Evolutionary conservation across 2,888 invertebrate genomes (phyloP).

Genomic region (Microplitis deprimator): DNA sequence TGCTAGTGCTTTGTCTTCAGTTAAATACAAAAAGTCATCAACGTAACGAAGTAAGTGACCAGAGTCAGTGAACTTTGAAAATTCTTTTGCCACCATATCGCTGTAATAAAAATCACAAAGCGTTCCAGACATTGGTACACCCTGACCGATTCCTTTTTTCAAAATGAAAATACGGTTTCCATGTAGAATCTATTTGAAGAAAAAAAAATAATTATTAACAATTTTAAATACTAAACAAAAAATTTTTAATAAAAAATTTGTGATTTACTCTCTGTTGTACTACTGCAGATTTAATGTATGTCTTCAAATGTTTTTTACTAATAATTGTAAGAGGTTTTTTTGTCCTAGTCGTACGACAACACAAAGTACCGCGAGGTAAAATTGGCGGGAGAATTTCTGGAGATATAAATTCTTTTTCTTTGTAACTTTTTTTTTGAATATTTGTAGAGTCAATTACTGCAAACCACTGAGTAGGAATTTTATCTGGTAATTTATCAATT

Average conservation of each 20-base stretch:
- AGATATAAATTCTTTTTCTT: neutral
- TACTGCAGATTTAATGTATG: too few species aligned
- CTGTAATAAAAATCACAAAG: constrained; percentile 24
- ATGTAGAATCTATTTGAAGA: neutral
- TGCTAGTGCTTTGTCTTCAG: neutral
- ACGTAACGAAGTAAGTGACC: constrained; percentile 24
- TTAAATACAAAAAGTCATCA: constrained; percentile 28
- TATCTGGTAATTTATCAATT: constrained; percentile 15
- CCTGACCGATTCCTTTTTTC: constrained; percentile 24
- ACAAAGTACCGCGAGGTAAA: neutral
- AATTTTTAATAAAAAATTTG: too few species aligned
- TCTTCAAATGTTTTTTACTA: too few species aligned
- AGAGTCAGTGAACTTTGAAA: neutral
- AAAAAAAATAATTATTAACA: neutral
- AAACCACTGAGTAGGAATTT: neutral
- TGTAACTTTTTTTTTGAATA: neutral
- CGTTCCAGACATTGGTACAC: constrained; percentile 6
- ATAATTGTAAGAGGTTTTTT: too few species aligned
- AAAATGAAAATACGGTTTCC: neutral
- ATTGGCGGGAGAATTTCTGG: neutral
- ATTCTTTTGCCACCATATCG: constrained; percentile 7
- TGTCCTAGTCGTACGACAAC: neutral
- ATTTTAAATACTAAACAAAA: neutral
- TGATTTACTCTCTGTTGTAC: too few species aligned
- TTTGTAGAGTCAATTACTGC: neutral